phyloP scores from a whole-genome alignment of 2,888 invertebrate species.

The Aromia moschata region DNA sequence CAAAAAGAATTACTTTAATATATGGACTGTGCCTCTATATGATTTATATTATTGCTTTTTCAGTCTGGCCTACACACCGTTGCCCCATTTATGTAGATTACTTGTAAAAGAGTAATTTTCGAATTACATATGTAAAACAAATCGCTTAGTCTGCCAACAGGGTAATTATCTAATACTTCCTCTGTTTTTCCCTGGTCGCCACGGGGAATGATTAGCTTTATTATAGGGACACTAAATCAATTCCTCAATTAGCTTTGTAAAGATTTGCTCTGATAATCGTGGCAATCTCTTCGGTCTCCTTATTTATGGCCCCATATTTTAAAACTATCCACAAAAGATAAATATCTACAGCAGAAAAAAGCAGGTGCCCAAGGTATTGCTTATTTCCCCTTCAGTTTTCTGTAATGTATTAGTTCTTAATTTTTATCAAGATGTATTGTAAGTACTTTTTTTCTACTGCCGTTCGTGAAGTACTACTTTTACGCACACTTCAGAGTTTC shows the following conservation, averaged over 20 bases:
- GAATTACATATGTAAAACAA: slow-evolving; percentile 34
- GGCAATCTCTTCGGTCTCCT: not conserved
- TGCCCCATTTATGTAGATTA: slow-evolving; percentile 31
- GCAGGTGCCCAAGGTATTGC: no score
- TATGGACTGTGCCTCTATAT: slow-evolving; percentile 13
- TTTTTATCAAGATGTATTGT: no score
- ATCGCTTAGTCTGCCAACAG: slow-evolving; percentile 13
- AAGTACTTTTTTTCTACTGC: no score
- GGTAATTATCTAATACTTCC: slow-evolving; percentile 18
- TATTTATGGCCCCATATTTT: no score
- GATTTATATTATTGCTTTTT: slow-evolving; percentile 17
- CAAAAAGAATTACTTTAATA: no score
- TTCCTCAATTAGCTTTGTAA: no score
- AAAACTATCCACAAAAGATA: no score
- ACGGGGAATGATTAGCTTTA: not conserved
- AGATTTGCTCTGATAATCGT: not conserved
- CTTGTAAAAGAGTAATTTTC: slow-evolving; percentile 33
- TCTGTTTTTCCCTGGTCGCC: slow-evolving; percentile 1
- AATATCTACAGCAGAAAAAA: no score
- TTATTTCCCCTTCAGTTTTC: no score
- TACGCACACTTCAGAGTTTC: no score
- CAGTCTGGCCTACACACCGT: slow-evolving; percentile 30
- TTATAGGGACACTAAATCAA: slow-evolving; percentile 11
- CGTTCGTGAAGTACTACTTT: no score
- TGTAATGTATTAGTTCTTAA: no score